Base-by-base conservation (phyloP, 2,888 invertebrate genomes). In the Archaeoteleia sp. region DNA sequence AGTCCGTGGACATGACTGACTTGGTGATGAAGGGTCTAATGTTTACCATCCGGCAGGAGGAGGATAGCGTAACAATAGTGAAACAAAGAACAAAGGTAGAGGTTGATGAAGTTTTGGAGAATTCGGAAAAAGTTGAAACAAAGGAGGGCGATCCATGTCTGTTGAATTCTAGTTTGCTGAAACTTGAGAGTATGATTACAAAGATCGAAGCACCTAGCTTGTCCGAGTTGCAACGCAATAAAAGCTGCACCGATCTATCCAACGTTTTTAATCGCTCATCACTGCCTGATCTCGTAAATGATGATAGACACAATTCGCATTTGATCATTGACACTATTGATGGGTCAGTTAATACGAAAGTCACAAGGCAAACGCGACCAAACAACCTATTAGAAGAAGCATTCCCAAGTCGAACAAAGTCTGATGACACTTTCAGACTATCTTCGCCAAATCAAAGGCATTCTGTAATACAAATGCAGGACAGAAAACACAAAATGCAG, bases 1-100 rank as follows among this genome's bases (percentile, higher is more conserved):
- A 79, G n/a, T 83, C 82, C 12, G 76, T 83, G 12, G 74, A 85
- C 40, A 84, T 85, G 51, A 85, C 85, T 1, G 80, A 85, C 63
- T 74, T 82, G 42, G 83, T 85, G n/a, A 84, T 84, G 84, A 82
- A 84, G 46, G 85, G 85, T 8, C 55, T 82, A n/a, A 85, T 85
- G 85, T 82, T 84, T 17, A 84, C 84, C 0, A 82, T 85, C 14
- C 74, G 81, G 8, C 82, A 84, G 30, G 83, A 79, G 14, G 71
- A 79, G 27, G 81, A 82, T 15, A 79, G 77, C 5, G 76, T 85
- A 0, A 79, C 80, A 3, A 82, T 85, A 2, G 79, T 83, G 13
- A 84, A 85, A 48, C 83, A 84, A 40, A 83, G 78, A 34, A 84
- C 84, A 0, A 82, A 84, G 66, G 73, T 82, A 2, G 83, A 83